Evolutionary conservation across 1,140 invertebrate genomes (phyloP).

Genomic region (Drosophila ironensis): DNA sequence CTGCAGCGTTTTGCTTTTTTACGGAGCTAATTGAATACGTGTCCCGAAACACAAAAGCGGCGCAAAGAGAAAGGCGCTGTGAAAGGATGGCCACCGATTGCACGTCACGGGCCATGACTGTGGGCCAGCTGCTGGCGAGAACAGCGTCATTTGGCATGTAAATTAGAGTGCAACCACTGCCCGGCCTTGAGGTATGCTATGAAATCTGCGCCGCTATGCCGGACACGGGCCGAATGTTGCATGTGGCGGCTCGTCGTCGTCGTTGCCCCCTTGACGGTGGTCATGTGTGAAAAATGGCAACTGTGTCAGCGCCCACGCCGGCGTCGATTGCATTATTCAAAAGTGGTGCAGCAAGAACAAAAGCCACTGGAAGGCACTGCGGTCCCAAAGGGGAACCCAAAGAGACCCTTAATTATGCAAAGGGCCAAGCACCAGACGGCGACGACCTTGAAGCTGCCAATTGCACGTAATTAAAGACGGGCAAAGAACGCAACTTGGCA

Average conservation of each 20-base stretch:
- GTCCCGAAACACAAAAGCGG: slow-evolving; percentile 31
- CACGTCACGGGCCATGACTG: slow-evolving; percentile 48
- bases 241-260: slow-evolving; percentile 6
- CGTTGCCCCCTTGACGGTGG: neutral
- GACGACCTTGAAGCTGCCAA: slow-evolving; percentile 63
- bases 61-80: neutral
- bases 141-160: slow-evolving; percentile 62
- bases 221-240: slow-evolving; percentile 55
- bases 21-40: slow-evolving; percentile 63
- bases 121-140: neutral
- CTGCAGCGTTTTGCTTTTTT: slow-evolving; percentile 20
- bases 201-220: slow-evolving; percentile 35
- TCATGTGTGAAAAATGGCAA: slow-evolving; percentile 63
- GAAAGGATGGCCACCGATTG: slow-evolving; percentile 35
- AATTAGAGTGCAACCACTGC: slow-evolving; percentile 45
- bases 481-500: neutral
- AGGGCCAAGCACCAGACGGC: slow-evolving; percentile 3
- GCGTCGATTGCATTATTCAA: slow-evolving; percentile 47
- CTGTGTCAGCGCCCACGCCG: slow-evolving; percentile 29
- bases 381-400: neutral
- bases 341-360: slow-evolving; percentile 15
- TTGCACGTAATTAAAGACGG: slow-evolving; percentile 52
- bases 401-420: slow-evolving; percentile 58
- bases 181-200: slow-evolving; percentile 67
- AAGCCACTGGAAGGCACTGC: slow-evolving; percentile 26